A percentile compares a stretch with the other conserved stretches of the same genome.
Conservation (phyloP, 2,888 invertebrate genomes). For the Caenorhabditis sp. region DNA sequence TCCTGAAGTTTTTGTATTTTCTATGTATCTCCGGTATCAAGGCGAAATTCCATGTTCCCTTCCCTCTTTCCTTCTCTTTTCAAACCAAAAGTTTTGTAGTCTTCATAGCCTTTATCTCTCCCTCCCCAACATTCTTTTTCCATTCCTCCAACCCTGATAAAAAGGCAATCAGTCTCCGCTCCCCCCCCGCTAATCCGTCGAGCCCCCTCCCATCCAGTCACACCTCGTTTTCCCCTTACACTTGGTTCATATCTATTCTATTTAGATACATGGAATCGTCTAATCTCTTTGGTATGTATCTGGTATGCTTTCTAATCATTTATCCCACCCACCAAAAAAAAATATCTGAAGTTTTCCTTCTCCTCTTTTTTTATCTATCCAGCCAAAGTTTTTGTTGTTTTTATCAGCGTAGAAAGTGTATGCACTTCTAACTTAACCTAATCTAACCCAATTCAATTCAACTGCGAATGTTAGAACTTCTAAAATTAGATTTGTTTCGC, state of each 20-base stretch:
- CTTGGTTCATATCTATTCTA: background rate
- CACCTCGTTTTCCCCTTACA: background rate
- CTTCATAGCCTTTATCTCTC: too few species aligned
- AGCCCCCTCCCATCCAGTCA: background rate
- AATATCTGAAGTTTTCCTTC: too few species aligned
- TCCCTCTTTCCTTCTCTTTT: too few species aligned
- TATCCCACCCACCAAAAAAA: background rate
- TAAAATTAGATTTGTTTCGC: constrained; percentile 3
- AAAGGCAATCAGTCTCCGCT: too few species aligned
- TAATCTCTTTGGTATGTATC: background rate
- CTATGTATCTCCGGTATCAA: too few species aligned
- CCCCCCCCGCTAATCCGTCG: background rate
- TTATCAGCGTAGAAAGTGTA: background rate
- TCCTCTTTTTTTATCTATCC: background rate
- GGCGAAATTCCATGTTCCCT: too few species aligned
- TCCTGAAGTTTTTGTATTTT: too few species aligned
- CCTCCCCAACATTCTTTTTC: background rate
- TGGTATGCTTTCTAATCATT: background rate
- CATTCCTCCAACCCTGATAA: background rate
- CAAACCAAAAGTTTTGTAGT: too few species aligned
- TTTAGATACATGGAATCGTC: too few species aligned
- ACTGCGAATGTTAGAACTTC: constrained; percentile 3
- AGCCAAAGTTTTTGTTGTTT: constrained; percentile 10
- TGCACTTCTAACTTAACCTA: background rate
- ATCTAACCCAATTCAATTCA: too few species aligned